Evolutionary conservation across 2,113 vertebrate species (phyloP), one percentile per base, ranked within the genome.

Genomic region (Equus przewalskii): DNA sequence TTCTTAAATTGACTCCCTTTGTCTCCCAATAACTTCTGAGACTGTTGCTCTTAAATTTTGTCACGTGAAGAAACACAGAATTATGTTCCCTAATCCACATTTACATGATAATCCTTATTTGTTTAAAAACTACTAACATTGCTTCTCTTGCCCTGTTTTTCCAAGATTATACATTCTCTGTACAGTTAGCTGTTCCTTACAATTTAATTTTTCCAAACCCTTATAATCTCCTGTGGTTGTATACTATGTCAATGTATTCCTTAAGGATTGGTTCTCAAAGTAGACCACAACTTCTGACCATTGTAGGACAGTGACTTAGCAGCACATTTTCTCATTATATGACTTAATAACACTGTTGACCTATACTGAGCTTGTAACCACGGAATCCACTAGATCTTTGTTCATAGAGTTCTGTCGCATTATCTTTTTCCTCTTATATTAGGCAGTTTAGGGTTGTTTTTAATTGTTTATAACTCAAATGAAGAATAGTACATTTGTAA

Each of bases 1-100:
- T 94, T 79, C 41, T 89, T 81, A 70, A 80, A 76, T 72, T 91
- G 49, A 30, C 67, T 89, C 7, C 15, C 28, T 75, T 91, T 92
- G 49, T 65, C 7, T 62, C 22, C 36, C 24, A 88, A 0, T 96
- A 81, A 94, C 51, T 95, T 91, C 19, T 60, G 24, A 94, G 41
- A 70, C 14, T 60, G 3, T 83, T 96, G 28, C 51, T 91, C 4
- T 95, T 96, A 81, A 93, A 69, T 84, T 90, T 88, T 91, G 36
- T 49, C 60, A 58, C 41, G 8, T 65, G 36, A 81, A 88, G 80
- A 96, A 97, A 92, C 18, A 86, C 12, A 58, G 30, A 73, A 51
- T 89, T 94, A 83, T 91, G 15, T 73, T 75, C 13, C 7, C n/a
- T 93, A 49, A 79, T 86, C 19, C 15, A 72, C 33, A 83, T 90